Percentiles rank a stretch among this genome's conserved stretches.
Conservation (phyloP, 2,797 vertebrate species). For the Allobates femoralis region DNA sequence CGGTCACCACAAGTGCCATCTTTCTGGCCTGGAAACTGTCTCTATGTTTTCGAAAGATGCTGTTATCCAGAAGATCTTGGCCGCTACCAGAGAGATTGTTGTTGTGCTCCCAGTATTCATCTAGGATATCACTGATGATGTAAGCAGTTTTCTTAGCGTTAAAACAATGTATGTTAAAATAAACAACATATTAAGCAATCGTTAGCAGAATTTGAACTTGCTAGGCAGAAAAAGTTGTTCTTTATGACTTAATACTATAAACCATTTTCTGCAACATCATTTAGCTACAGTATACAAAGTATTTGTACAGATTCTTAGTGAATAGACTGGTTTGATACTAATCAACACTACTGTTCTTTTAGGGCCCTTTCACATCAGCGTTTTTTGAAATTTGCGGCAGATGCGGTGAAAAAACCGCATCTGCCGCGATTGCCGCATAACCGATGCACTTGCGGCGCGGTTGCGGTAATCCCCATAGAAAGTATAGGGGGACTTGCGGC, state of each 20-base stretch:
- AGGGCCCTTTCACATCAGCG: too few relatives aligned
- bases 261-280: not conserved
- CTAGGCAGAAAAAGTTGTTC: not conserved
- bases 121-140: conserved; percentile 68
- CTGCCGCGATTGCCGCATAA: too few relatives aligned
- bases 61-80: rapidly evolving
- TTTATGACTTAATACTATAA: not conserved
- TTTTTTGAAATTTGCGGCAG: too few relatives aligned
- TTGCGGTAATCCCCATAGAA: too few relatives aligned
- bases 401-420: too few relatives aligned
- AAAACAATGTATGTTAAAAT: not conserved
- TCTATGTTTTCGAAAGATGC: not conserved
- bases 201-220: not conserved
- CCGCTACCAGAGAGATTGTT: conserved; percentile 3
- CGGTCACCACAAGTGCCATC: conserved; percentile 72
- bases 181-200: not conserved
- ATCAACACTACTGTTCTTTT: too few relatives aligned
- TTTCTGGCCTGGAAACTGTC: not conserved
- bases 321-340: not conserved
- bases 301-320: not conserved
- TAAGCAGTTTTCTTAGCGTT: not conserved
- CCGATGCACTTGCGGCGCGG: too few relatives aligned
- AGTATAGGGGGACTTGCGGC: too few relatives aligned
- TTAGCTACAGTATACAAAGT: not conserved
- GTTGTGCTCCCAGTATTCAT: conserved; percentile 65